Percentiles rank a stretch among this genome's conserved stretches.
These are phyloP conservation scores for Crambe crambe DNA, from an alignment of 37 sponge, comb jelly and placozoan species.

Conservation along the genomic window DNA sequence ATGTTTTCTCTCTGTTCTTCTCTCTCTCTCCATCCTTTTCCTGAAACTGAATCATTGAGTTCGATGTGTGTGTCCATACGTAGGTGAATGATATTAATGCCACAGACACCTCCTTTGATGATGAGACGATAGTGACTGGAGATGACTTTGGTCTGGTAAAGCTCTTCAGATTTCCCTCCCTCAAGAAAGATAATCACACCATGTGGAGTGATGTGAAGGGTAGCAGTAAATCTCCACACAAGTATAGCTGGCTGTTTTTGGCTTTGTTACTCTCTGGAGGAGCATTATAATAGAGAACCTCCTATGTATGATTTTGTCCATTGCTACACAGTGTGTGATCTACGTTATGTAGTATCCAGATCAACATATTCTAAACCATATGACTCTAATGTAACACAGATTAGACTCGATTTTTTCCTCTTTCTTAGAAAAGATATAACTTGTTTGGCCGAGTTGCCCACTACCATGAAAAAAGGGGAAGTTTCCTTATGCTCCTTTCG, in stretches of 20 bases:
- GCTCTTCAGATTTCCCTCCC: slow-evolving; percentile 88
- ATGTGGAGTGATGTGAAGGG: too few relatives aligned
- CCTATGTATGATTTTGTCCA: too few relatives aligned
- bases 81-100: slow-evolving; percentile 88
- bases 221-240: too few relatives aligned
- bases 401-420: not conserved
- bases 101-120: slow-evolving; percentile 66
- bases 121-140: slow-evolving; percentile 87
- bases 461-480: not conserved
- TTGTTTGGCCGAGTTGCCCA: too few relatives aligned
- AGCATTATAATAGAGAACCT: too few relatives aligned
- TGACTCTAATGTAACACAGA: too few relatives aligned
- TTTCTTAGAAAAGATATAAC: too few relatives aligned
- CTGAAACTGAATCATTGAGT: not conserved
- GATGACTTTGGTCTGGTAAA: slow-evolving; percentile 99
- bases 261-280: too few relatives aligned
- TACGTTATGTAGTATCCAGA: too few relatives aligned
- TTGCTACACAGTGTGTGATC: too few relatives aligned
- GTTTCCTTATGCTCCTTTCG: not conserved
- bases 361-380: too few relatives aligned
- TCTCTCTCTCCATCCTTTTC: not conserved
- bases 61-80: not conserved
- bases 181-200: slow-evolving; percentile 75
- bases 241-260: too few relatives aligned
- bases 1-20: not conserved